Conservation (phyloP, 2,888 invertebrate species). For the Galerucella nymphaeae region DNA sequence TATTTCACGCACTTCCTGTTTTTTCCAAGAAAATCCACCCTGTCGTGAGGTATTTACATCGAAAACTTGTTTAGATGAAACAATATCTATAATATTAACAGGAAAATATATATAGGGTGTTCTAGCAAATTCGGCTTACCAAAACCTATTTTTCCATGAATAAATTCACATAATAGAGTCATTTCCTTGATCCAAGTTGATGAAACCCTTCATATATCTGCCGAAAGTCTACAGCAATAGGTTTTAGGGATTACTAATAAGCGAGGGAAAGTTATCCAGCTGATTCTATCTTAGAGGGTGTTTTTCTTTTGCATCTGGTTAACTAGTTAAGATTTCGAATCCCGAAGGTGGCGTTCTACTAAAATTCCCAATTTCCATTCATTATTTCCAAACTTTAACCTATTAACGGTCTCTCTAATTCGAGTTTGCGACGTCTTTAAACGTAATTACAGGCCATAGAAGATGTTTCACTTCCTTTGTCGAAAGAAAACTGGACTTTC, state of each 20-base stretch:
- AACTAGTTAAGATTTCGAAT: slow-evolving; percentile 19
- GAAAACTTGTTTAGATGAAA: not conserved
- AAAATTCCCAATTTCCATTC: slow-evolving; percentile 43
- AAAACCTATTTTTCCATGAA: not conserved
- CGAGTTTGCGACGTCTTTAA: slow-evolving; percentile 41
- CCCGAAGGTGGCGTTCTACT: slow-evolving; percentile 32
- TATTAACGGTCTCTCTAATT: slow-evolving; percentile 42
- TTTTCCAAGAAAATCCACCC: not conserved
- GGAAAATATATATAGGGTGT: too few species aligned
- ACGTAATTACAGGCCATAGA: slow-evolving; percentile 42
- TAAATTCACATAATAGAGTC: not conserved
- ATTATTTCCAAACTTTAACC: slow-evolving; percentile 44
- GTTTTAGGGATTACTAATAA: too few species aligned
- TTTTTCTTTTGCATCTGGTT: not conserved
- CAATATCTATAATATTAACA: too few species aligned
- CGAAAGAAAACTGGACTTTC: slow-evolving; percentile 24
- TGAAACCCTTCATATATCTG: too few species aligned
- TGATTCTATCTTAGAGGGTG: too few species aligned
- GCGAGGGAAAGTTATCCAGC: too few species aligned
- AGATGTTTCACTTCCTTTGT: slow-evolving; percentile 31
- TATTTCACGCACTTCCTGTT: not conserved
- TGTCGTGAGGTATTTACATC: not conserved
- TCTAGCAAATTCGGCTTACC: too few species aligned
- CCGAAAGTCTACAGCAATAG: not conserved
- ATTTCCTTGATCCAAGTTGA: too few species aligned